phyloP scores from a whole-genome alignment of 2,797 vertebrate genomes.

The Setipinna tenuifilis region DNA sequence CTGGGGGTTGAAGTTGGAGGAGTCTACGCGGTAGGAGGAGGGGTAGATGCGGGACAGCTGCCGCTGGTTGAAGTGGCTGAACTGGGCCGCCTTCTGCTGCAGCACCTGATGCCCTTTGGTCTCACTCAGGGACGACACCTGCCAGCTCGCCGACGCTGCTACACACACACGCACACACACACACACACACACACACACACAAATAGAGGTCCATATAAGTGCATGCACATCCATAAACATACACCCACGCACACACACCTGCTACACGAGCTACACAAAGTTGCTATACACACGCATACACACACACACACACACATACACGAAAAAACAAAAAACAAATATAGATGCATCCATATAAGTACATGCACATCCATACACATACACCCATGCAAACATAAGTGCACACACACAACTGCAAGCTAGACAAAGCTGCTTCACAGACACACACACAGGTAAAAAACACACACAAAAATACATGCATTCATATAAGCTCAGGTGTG shows the following conservation, averaged over 20 bases:
- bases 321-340: too few species aligned
- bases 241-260: too few species aligned
- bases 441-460: neutral
- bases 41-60: constrained; percentile 96
- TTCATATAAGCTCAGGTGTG: too few species aligned
- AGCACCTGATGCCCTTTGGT: constrained; percentile 94
- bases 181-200: neutral
- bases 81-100: constrained; percentile 87
- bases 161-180: neutral
- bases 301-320: too few species aligned
- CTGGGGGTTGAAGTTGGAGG: constrained; percentile 98
- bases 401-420: too few species aligned
- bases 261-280: too few species aligned
- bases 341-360: too few species aligned
- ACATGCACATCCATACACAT: too few species aligned
- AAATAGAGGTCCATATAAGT: too few species aligned
- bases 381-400: too few species aligned
- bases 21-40: constrained; percentile 94
- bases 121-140: constrained; percentile 97
- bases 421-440: neutral
- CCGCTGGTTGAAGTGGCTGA: constrained; percentile 91
- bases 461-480: neutral
- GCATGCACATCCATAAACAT: too few species aligned
- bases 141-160: constrained; percentile 86
- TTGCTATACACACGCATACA: too few species aligned